A percentile compares a stretch with the other conserved stretches of the same genome.
phyloP scores from a whole-genome alignment of 1,140 invertebrate genomes.

The Leptopilina boulardi region DNA sequence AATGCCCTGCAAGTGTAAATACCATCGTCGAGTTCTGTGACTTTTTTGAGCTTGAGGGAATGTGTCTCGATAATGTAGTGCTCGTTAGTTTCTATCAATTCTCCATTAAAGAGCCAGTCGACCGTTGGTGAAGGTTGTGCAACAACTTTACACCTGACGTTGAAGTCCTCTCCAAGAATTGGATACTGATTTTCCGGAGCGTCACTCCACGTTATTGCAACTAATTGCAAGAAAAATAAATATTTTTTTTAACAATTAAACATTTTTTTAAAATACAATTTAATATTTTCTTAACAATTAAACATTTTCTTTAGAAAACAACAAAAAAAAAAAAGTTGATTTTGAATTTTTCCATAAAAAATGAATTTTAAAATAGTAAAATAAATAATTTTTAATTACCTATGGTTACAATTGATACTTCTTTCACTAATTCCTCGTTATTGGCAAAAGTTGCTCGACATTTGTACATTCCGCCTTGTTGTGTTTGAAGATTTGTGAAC shows the following conservation, averaged over 20 bases:
- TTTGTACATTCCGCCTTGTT: constrained; percentile 88
- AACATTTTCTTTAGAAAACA: no score
- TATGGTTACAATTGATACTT: constrained; percentile 84
- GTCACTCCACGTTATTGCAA: constrained; percentile 89
- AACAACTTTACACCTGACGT: constrained; percentile 88
- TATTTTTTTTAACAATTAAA: constrained; percentile 32
- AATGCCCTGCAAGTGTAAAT: constrained; percentile 90
- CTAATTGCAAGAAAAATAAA: constrained; percentile 76
- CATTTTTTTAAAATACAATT: background rate
- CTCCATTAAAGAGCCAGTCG: constrained; percentile 89
- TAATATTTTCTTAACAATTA: no score
- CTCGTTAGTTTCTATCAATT: constrained; percentile 79
- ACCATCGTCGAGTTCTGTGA: constrained; percentile 88
- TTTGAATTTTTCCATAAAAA: no score
- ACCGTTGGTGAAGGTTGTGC: constrained; percentile 89
- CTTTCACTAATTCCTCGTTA: constrained; percentile 79
- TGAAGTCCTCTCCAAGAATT: constrained; percentile 84
- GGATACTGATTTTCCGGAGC: constrained; percentile 90
- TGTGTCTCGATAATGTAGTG: constrained; percentile 86
- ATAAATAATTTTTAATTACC: constrained; percentile 77
- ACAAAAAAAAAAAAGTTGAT: no score
- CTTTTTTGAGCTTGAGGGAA: constrained; percentile 86
- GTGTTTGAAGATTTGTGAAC: constrained; percentile 84
- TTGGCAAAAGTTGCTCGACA: constrained; percentile 88
- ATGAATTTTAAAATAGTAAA: background rate